Conservation (phyloP, 2,888 invertebrate genomes). For the Drosophila anceps region DNA sequence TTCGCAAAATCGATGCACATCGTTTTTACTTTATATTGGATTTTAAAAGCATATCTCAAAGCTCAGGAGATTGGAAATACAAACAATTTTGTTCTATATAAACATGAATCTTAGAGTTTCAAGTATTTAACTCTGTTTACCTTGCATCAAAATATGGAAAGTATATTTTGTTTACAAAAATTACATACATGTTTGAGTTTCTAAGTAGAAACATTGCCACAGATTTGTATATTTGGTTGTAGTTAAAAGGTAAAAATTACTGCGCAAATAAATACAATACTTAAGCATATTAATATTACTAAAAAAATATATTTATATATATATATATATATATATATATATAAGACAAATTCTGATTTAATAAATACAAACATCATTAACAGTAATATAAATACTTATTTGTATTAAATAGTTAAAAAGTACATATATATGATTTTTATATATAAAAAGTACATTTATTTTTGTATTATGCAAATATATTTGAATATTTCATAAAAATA, state of each 20-base stretch:
- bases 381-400: no score
- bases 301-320: no score
- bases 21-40: background rate
- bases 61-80: background rate
- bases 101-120: background rate
- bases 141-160: background rate
- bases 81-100: background rate
- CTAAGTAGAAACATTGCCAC: background rate
- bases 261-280: background rate
- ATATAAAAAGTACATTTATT: no score
- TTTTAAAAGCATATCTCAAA: background rate
- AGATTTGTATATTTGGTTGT: background rate
- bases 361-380: no score
- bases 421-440: background rate
- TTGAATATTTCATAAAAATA: background rate
- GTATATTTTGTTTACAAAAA: background rate
- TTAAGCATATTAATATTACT: no score
- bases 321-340: no score
- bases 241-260: background rate
- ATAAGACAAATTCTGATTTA: no score
- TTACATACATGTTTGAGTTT: background rate
- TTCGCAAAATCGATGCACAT: background rate
- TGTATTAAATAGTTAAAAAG: no score
- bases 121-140: background rate
- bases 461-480: no score